phyloP scores from a whole-genome alignment of 2,797 vertebrate species.

The Rhinoraja longicauda region DNA sequence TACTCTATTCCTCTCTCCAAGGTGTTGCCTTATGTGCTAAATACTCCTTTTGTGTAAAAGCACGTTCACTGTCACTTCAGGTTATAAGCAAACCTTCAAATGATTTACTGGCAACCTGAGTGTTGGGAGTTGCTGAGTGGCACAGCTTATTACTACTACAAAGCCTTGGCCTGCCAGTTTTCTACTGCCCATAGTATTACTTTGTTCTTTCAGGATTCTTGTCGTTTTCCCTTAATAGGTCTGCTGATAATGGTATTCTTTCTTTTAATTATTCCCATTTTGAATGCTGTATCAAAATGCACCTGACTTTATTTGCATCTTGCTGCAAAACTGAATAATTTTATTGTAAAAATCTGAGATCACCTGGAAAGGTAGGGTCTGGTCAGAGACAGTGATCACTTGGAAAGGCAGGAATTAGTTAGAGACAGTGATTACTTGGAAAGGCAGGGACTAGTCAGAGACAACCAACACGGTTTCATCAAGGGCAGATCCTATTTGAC shows the following conservation, averaged over 20 bases:
- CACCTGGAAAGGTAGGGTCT: too few species aligned
- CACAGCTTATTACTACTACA: background rate
- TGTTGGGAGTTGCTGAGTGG: background rate
- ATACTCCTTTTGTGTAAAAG: background rate
- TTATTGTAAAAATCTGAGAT: background rate
- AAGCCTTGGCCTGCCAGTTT: background rate
- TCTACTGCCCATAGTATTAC: background rate
- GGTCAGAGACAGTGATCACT: too few species aligned
- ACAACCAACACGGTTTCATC: too few species aligned
- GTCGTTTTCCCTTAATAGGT: background rate
- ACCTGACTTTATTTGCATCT: background rate
- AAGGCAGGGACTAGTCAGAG: too few species aligned
- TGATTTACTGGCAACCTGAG: background rate
- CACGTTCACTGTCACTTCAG: background rate
- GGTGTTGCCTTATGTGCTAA: too few species aligned
- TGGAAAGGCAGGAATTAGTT: too few species aligned
- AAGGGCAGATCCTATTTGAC: background rate
- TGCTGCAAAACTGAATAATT: background rate
- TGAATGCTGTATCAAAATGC: background rate
- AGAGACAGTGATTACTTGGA: too few species aligned
- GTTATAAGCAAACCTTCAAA: background rate
- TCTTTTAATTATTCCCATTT: background rate
- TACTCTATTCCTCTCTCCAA: too few species aligned
- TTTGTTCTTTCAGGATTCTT: background rate
- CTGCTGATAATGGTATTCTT: background rate